Evolutionary conservation across 2,888 invertebrate species (phyloP), one percentile per base, ranked within the genome.

Genomic region (Eurytoma californica): DNA sequence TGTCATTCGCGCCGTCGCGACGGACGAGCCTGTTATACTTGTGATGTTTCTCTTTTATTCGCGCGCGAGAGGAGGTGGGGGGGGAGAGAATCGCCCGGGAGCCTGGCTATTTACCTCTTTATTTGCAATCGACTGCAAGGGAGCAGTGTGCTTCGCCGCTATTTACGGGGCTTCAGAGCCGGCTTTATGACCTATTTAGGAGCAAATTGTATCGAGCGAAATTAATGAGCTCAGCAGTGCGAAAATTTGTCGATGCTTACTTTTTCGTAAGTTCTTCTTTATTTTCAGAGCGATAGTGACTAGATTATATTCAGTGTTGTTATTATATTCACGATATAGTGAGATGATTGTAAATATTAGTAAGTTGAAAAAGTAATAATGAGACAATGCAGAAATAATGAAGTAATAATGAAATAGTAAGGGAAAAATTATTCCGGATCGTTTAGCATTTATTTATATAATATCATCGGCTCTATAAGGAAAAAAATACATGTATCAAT

Each of bases 11-110:
- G 24, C 24, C 24, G 24, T 2, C 24, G 30, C 49, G 69, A 69
- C 39, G 66, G 73, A 72, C 72, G 78, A 77, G 75, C 68, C 75
- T 72, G 72, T 78, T 78, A 75, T 78, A 75, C 78, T 68, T 78
- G 68, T 75, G 75, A 80, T 75, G 75, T 80, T 75, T 80, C 77
- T 78, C 74, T 78, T 78, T 80, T 80, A 80, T 80, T 80, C 73
- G 66, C 69, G 49, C n/a, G n/a, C 18, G 53, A 14, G 5, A 20
- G 14, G 14, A 16, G 53, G 5, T 12, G 20, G 57, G 9, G 55
- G 20, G 13, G 18, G 39, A 20, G 51, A 20, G 28, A 74, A 20
- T 55, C n/a, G 49, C 60, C 53, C 61, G n/a, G 18, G 24, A 12
- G 30, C 24, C 30, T 18, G 53, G 4, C 67, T 68, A 57, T 72